Evolutionary conservation across 2,888 invertebrate species (phyloP).

Genomic region (Agriopis marginaria): DNA sequence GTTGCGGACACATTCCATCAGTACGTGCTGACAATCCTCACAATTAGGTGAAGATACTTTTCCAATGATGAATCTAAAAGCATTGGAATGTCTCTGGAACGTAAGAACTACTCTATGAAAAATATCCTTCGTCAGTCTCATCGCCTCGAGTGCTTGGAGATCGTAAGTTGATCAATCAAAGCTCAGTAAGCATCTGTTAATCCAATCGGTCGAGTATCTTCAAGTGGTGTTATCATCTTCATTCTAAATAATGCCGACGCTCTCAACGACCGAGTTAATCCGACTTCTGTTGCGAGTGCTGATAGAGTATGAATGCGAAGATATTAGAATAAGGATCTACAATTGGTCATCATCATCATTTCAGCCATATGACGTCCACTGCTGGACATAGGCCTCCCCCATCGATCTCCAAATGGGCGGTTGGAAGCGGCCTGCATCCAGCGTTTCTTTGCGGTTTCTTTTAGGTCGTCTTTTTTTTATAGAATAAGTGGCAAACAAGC

Average conservation of each 20-base stretch:
- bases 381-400: too few relatives aligned
- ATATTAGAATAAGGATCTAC: neutral
- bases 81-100: too few relatives aligned
- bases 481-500: too few relatives aligned
- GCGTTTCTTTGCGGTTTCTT: too few relatives aligned
- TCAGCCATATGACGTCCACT: neutral
- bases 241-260: conserved; percentile 1
- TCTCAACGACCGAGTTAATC: neutral
- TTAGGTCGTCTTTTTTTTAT: too few relatives aligned
- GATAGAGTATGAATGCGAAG: neutral
- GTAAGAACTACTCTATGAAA: neutral
- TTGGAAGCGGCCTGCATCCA: too few relatives aligned
- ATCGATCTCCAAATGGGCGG: too few relatives aligned
- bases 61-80: too few relatives aligned
- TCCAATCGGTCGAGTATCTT: conserved; percentile 23
- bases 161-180: conserved; percentile 15
- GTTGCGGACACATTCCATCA: too few relatives aligned
- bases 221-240: conserved; percentile 19
- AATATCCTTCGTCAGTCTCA: neutral
- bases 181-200: conserved; percentile 24
- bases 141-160: conserved; percentile 18
- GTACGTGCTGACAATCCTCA: too few relatives aligned
- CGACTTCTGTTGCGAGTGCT: neutral
- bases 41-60: too few relatives aligned
- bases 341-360: neutral